Conservation (phyloP, 2,888 invertebrate species). For the Drosophila helvetica region DNA sequence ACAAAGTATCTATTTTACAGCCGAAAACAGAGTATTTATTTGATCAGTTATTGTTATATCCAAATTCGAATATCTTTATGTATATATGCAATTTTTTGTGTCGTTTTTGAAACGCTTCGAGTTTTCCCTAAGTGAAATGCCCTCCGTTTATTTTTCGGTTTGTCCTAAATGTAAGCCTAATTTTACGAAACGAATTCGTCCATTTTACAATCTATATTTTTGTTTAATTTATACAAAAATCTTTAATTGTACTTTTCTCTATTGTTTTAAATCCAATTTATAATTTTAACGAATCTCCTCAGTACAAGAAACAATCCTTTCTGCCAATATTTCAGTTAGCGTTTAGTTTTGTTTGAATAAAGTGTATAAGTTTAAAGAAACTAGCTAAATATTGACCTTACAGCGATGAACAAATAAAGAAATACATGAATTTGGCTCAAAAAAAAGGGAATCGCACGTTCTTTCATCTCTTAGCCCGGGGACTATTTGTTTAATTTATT, state of each 20-base stretch:
- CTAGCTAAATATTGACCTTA: constrained; percentile 64
- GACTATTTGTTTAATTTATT: constrained; percentile 16
- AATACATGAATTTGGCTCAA: constrained; percentile 69
- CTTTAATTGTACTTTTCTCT: constrained; percentile 20
- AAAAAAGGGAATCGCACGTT: neutral
- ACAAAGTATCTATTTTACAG: neutral
- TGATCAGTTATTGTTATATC: neutral
- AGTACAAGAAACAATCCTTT: constrained; percentile 65
- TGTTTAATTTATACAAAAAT: constrained; percentile 59
- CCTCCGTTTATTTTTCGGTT: constrained; percentile 59
- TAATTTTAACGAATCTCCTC: constrained; percentile 67
- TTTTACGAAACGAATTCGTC: constrained; percentile 74
- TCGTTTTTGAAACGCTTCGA: constrained; percentile 22
- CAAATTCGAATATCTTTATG: constrained; percentile 17
- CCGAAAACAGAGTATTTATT: constrained; percentile 30
- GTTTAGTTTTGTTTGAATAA: constrained; percentile 56
- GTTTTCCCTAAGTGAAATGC: constrained; percentile 23
- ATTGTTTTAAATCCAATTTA: constrained; percentile 42
- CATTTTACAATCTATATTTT: constrained; percentile 71
- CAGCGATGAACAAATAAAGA: constrained; percentile 41
- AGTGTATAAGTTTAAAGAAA: constrained; percentile 52
- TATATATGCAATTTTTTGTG: constrained; percentile 51
- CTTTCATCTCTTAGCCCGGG: constrained; percentile 2
- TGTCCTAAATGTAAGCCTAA: constrained; percentile 58
- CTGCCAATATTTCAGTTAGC: constrained; percentile 71